These are phyloP conservation scores for Sylvia atricapilla DNA, from an alignment of 2,113 vertebrate genomes.

Conservation along the genomic window DNA sequence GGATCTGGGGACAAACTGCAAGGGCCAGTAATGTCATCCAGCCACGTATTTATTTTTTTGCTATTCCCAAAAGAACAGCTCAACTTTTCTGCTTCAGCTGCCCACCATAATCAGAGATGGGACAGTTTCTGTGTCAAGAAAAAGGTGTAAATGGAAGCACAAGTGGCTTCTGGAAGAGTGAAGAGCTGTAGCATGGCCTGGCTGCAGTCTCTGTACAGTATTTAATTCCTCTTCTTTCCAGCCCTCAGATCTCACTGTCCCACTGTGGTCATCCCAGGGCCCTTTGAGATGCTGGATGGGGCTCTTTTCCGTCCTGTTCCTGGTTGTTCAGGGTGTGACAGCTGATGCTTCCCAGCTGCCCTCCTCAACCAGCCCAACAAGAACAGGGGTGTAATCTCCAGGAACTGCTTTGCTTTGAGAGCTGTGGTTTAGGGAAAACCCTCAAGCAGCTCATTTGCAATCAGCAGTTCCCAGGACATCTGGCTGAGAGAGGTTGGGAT, in stretches of 20 bases:
- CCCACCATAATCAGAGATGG: accelerated
- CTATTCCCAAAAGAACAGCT: background rate
- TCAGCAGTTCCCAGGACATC: background rate
- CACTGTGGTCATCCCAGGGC: background rate
- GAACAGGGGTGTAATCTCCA: background rate
- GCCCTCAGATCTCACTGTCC: accelerated
- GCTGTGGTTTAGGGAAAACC: background rate
- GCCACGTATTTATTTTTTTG: background rate
- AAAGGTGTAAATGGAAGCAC: background rate
- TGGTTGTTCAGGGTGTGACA: background rate
- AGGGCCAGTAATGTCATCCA: background rate
- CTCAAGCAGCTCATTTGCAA: background rate
- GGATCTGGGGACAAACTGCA: background rate
- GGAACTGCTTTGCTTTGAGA: background rate
- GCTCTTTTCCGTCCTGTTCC: background rate
- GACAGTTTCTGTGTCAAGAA: background rate
- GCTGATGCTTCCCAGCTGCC: background rate
- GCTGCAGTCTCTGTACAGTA: accelerated
- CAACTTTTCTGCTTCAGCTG: background rate
- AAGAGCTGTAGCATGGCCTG: background rate
- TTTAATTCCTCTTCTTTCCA: background rate
- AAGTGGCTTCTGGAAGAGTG: background rate
- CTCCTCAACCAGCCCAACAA: background rate
- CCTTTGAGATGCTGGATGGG: background rate
- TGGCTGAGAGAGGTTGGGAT: background rate